A percentile compares a stretch with the other conserved stretches of the same genome.
Conservation (phyloP, 2,888 invertebrate genomes). For the Chymomyza fuscimana region DNA sequence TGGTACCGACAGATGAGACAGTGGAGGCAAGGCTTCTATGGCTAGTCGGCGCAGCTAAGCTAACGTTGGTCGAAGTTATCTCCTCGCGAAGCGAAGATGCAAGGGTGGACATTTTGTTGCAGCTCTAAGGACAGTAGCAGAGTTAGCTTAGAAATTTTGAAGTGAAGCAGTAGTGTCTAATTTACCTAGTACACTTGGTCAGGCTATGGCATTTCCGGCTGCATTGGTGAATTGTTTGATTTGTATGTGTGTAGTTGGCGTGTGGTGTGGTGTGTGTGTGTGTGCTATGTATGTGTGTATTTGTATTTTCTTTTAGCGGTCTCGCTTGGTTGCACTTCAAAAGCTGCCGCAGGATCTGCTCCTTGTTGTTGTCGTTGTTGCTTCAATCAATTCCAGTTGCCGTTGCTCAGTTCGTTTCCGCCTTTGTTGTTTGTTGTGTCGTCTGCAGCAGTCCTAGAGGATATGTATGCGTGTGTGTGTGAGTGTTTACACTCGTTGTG, state of each 20-base stretch:
- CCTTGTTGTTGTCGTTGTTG: conserved; percentile 44
- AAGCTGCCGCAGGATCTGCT: conserved; percentile 29
- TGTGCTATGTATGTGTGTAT: conserved; percentile 29
- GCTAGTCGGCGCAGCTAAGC: neutral
- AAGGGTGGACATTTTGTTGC: neutral
- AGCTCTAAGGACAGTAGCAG: neutral
- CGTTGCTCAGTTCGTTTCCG: conserved; percentile 51
- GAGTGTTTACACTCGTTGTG: conserved; percentile 34
- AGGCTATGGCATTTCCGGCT: neutral
- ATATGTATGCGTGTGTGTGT: conserved; percentile 11
- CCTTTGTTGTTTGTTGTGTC: conserved; percentile 31
- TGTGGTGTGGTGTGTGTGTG: neutral
- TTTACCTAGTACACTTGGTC: too few relatives aligned
- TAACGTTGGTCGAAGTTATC: neutral
- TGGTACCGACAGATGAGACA: conserved; percentile 2
- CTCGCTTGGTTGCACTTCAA: conserved; percentile 54
- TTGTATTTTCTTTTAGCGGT: conserved; percentile 33
- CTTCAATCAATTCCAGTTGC: conserved; percentile 65
- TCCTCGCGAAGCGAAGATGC: neutral
- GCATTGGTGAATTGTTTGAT: neutral
- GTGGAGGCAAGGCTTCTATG: neutral
- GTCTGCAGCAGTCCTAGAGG: conserved; percentile 7
- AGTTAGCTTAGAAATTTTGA: too few relatives aligned
- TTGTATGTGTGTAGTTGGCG: conserved; percentile 9
- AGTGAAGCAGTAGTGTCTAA: too few relatives aligned